A percentile compares a stretch with the other conserved stretches of the same genome.
Conservation (phyloP, 2,797 vertebrate species). For the Limnodromus scolopaceus region DNA sequence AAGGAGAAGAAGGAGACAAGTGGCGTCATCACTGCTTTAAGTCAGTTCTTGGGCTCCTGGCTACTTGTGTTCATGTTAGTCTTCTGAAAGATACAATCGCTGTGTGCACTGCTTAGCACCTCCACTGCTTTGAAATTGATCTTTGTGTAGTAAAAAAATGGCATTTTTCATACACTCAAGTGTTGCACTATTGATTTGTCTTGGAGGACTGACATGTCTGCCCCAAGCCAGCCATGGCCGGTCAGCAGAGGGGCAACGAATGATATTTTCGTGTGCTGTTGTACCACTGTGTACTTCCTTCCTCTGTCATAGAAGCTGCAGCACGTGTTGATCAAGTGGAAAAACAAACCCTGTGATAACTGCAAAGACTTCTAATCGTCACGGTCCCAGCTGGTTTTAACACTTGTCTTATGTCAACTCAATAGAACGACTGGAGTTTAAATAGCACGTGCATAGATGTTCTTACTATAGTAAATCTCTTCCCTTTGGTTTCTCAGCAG, state of each 20-base stretch:
- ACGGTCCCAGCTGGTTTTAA: neutral
- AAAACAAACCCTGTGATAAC: neutral
- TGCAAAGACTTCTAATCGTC: neutral
- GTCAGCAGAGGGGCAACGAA: neutral
- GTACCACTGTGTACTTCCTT: neutral
- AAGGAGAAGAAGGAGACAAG: neutral
- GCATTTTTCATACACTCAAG: neutral
- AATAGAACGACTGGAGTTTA: neutral
- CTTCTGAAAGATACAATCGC: neutral
- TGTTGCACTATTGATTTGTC: neutral
- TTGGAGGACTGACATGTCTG: neutral
- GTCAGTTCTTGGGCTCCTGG: neutral
- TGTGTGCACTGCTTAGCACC: neutral
- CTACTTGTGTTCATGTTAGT: neutral
- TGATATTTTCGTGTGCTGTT: neutral
- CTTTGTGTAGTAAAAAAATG: neutral
- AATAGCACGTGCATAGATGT: neutral
- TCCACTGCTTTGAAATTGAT: neutral
- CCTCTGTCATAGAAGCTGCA: neutral
- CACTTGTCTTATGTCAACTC: neutral
- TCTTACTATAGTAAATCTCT: neutral
- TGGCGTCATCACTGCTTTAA: neutral
- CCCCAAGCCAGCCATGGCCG: neutral
- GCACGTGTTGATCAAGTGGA: neutral
- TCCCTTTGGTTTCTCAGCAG: neutral